Percentiles rank a stretch among this genome's conserved stretches.
These are phyloP conservation scores for Peucedramus taeniatus DNA, from an alignment of 2,113 vertebrate genomes.

Conservation along the genomic window DNA sequence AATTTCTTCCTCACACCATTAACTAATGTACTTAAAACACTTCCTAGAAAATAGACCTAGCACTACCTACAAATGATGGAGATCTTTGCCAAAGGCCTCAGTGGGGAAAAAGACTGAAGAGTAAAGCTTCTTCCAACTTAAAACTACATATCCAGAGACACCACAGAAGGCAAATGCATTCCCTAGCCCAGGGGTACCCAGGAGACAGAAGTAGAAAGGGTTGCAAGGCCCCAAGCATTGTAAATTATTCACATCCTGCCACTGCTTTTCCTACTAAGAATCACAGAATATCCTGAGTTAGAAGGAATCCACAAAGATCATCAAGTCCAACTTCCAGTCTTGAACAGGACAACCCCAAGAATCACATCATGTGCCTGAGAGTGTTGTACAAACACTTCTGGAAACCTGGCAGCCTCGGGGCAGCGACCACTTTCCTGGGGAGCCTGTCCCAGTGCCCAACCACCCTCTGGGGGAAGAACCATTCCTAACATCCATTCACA, in stretches of 20 bases:
- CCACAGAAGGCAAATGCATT: background rate
- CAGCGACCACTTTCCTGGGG: too few species aligned
- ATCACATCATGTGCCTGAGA: background rate
- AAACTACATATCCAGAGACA: background rate
- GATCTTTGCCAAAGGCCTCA: background rate
- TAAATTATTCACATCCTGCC: background rate
- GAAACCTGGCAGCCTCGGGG: background rate
- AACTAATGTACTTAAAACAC: background rate
- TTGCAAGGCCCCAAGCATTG: fast-evolving
- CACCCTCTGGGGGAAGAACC: background rate
- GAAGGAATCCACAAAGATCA: background rate
- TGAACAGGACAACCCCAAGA: background rate
- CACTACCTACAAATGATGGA: background rate
- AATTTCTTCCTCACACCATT: background rate
- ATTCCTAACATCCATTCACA: background rate
- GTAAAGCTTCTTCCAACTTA: background rate
- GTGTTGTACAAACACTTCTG: background rate
- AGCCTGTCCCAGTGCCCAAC: background rate
- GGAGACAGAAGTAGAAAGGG: background rate
- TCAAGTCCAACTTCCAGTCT: background rate
- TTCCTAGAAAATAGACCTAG: background rate
- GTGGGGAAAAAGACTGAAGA: too few species aligned
- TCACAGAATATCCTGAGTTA: background rate
- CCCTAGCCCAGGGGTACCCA: background rate
- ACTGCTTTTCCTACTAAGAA: background rate